phyloP scores from a whole-genome alignment of 2,888 invertebrate genomes.

The Syritta pipiens region DNA sequence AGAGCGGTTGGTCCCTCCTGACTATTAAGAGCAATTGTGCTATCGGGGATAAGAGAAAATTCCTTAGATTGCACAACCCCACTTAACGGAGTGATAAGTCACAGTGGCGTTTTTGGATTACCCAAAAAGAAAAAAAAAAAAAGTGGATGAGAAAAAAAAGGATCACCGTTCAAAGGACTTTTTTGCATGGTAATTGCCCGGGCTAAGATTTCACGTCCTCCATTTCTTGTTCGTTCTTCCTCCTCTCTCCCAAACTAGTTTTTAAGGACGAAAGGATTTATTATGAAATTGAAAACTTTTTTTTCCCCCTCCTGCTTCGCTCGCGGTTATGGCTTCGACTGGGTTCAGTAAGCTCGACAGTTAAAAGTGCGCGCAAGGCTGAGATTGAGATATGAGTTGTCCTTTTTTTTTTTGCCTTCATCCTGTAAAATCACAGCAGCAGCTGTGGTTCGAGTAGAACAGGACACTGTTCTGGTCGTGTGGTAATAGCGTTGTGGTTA shows the following conservation, averaged over 20 bases:
- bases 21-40: slow-evolving; percentile 45
- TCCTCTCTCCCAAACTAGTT: slow-evolving; percentile 7
- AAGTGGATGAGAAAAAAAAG: not conserved
- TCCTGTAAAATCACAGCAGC: slow-evolving; percentile 1
- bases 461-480: slow-evolving; percentile 1
- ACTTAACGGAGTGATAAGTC: slow-evolving; percentile 52
- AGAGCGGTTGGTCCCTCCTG: slow-evolving; percentile 4
- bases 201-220: slow-evolving; percentile 30
- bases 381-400: not conserved
- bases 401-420: not conserved
- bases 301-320: not conserved
- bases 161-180: slow-evolving; percentile 30
- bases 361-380: not conserved
- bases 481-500: slow-evolving; percentile 27
- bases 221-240: slow-evolving; percentile 2
- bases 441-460: slow-evolving; percentile 3
- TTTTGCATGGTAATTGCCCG: slow-evolving; percentile 57
- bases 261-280: slow-evolving; percentile 22
- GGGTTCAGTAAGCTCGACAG: slow-evolving; percentile 24
- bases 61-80: slow-evolving; percentile 28
- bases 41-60: slow-evolving; percentile 34
- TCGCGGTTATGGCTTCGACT: slow-evolving; percentile 5
- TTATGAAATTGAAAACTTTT: slow-evolving; percentile 27
- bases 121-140: not conserved
- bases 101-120: slow-evolving; percentile 25